Percentiles rank a stretch among this genome's conserved stretches.
Conservation (phyloP, 1,140 invertebrate genomes). For the Drosophila melanica region DNA sequence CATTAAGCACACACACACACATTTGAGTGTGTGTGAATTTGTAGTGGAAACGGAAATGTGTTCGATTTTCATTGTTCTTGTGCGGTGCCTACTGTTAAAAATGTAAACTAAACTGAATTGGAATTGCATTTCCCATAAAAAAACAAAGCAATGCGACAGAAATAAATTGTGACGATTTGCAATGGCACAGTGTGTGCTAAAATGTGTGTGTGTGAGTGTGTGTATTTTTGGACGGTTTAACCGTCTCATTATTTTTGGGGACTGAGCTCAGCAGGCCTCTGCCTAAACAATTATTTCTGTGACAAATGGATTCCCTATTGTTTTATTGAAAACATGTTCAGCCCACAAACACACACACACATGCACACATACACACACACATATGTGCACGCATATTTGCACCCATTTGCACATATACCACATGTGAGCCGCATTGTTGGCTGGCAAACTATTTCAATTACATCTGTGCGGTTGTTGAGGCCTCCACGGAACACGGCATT, state of each 20-base stretch:
- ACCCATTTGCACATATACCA: constrained; percentile 21
- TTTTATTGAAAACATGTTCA: constrained; percentile 72
- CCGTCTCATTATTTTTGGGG: constrained; percentile 41
- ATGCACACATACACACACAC: constrained; percentile 12
- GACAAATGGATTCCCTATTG: constrained; percentile 79
- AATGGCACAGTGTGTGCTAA: constrained; percentile 7
- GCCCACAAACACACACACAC: constrained; percentile 24
- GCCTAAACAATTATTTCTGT: constrained; percentile 65
- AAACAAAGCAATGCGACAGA: constrained; percentile 63
- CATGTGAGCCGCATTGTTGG: constrained; percentile 37
- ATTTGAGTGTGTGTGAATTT: background rate
- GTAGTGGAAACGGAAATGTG: constrained; percentile 8
- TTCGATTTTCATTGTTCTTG: constrained; percentile 37
- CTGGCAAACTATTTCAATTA: constrained; percentile 79
- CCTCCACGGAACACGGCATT: constrained; percentile 20
- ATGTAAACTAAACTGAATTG: constrained; percentile 39
- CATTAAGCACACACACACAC: constrained; percentile 5
- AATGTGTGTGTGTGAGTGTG: constrained; percentile 11
- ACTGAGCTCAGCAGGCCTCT: constrained; percentile 28
- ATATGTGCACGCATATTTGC: constrained; percentile 7
- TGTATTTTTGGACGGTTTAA: background rate
- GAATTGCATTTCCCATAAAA: constrained; percentile 52
- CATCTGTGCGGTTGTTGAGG: constrained; percentile 41
- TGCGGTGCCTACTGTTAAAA: constrained; percentile 28
- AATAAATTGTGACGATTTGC: constrained; percentile 52